Evolutionary conservation across 2,888 invertebrate genomes (phyloP).

Genomic region (Mythimna vitellina): DNA sequence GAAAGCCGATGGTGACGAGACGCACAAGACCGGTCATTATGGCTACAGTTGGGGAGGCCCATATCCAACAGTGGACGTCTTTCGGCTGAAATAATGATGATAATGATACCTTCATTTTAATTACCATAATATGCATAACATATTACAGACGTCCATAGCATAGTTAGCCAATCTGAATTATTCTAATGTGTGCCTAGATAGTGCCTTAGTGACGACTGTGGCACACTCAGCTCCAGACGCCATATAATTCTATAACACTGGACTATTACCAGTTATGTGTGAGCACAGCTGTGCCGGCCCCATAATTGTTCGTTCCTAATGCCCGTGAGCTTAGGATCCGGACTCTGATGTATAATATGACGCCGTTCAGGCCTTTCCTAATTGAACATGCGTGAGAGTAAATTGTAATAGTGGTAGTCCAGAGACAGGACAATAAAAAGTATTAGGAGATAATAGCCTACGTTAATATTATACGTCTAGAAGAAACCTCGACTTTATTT

Average conservation of each 20-base stretch:
- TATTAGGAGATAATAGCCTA: not conserved
- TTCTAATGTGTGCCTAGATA: not conserved
- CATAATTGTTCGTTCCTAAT: constrained; percentile 27
- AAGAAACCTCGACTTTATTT: not conserved
- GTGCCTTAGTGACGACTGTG: not conserved
- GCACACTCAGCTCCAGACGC: constrained; percentile 5
- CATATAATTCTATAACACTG: not conserved
- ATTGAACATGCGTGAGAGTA: not conserved
- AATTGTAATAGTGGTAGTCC: not conserved
- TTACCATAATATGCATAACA: too few relatives aligned
- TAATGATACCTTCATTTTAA: too few relatives aligned
- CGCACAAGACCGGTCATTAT: too few relatives aligned
- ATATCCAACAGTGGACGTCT: too few relatives aligned
- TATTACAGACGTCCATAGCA: not conserved
- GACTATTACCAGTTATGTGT: constrained; percentile 16
- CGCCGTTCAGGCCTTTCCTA: constrained; percentile 1
- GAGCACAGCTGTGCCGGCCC: constrained; percentile 35
- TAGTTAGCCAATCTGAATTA: not conserved
- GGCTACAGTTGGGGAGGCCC: too few relatives aligned
- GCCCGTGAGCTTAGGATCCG: not conserved
- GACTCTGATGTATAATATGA: constrained; percentile 24
- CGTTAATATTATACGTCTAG: not conserved
- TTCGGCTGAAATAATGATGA: too few relatives aligned
- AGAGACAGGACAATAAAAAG: not conserved
- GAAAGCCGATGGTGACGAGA: too few relatives aligned